A percentile compares a stretch with the other conserved stretches of the same genome.
Conservation (phyloP, 2,797 vertebrate genomes). For the Phoxinus dragarum region DNA sequence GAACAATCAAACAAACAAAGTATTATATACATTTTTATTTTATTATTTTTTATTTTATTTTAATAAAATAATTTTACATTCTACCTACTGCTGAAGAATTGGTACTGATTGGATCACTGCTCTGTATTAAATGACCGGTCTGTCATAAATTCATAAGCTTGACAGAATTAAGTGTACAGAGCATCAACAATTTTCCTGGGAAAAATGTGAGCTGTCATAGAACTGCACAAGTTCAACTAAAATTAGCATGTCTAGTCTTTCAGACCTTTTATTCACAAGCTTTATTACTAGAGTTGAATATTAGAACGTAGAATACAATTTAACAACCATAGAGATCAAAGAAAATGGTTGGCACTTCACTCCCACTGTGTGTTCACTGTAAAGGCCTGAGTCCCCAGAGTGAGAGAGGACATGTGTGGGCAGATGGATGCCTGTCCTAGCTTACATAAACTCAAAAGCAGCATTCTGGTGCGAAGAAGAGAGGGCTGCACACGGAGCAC, state of each 20-base stretch:
- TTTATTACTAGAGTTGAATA: conserved; percentile 19
- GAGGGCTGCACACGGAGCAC: conserved; percentile 61
- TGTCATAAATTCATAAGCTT: background rate
- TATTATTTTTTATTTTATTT: background rate
- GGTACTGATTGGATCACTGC: background rate
- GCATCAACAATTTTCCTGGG: background rate
- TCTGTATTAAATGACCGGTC: background rate
- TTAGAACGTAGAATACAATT: conserved; percentile 25
- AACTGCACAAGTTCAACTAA: conserved; percentile 4
- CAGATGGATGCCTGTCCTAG: conserved; percentile 69
- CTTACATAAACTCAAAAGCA: conserved; percentile 72
- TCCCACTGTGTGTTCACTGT: conserved; percentile 42
- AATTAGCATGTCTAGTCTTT: conserved; percentile 33
- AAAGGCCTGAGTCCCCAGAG: conserved; percentile 57
- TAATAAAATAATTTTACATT: background rate
- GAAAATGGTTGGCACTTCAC: conserved; percentile 29
- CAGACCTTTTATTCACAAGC: conserved; percentile 1
- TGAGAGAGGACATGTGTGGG: conserved; percentile 59
- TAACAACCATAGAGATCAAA: conserved; percentile 34
- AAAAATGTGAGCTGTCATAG: conserved; percentile 14
- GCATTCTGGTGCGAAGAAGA: conserved; percentile 60
- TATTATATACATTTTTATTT: background rate
- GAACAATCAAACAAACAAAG: background rate
- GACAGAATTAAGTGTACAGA: background rate
- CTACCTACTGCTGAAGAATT: background rate